phyloP scores from a whole-genome alignment of 2,113 vertebrate species.

The Acrocephalus kingi region DNA sequence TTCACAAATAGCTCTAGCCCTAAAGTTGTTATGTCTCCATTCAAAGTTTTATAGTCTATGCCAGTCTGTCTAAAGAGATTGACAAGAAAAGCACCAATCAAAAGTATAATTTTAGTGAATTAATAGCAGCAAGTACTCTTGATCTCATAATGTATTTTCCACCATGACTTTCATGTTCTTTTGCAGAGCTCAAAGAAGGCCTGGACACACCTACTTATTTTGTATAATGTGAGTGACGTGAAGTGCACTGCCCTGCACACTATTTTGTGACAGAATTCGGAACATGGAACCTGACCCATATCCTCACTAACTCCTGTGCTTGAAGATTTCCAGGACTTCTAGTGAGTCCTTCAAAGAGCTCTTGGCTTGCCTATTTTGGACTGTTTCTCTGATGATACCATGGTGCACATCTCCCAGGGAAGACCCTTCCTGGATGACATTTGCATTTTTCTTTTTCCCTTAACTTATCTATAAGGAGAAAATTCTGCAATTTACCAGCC shows the following conservation, averaged over 20 bases:
- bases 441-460: background rate
- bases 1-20: background rate
- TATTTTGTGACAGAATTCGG: background rate
- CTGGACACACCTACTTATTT: background rate
- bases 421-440: background rate
- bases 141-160: background rate
- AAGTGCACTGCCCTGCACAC: background rate
- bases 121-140: background rate
- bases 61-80: background rate
- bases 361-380: background rate
- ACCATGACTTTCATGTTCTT: background rate
- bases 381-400: background rate
- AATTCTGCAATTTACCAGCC: background rate
- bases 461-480: background rate
- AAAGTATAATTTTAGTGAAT: background rate
- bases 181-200: background rate
- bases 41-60: background rate
- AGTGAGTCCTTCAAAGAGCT: background rate
- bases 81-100: background rate
- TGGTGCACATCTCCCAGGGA: background rate
- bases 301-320: background rate
- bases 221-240: background rate
- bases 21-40: background rate
- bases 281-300: background rate
- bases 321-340: background rate